Evolutionary conservation across 2,113 vertebrate genomes (phyloP).

Genomic region (Cephalopterus ornatus): DNA sequence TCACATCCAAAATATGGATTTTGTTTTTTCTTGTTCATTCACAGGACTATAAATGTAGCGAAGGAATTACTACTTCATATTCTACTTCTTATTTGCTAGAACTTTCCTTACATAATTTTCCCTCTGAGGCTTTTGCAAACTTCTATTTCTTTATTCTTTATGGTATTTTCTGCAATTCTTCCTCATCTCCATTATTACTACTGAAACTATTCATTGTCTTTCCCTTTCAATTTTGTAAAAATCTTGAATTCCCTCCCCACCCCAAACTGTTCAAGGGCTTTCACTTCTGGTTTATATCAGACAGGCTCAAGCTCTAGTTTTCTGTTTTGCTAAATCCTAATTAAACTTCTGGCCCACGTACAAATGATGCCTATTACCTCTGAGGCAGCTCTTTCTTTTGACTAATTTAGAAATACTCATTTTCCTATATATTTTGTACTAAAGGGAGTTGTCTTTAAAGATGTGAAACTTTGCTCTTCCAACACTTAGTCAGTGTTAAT

Average conservation of each 20-base stretch:
- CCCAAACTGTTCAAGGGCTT: not conserved
- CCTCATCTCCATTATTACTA: not conserved
- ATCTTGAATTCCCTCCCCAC: not conserved
- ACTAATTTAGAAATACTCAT: not conserved
- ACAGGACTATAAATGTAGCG: not conserved
- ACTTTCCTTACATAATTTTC: not conserved
- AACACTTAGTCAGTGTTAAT: not conserved
- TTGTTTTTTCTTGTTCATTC: not conserved
- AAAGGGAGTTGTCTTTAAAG: not conserved
- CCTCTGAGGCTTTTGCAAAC: not conserved
- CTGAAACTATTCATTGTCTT: not conserved
- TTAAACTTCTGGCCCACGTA: not conserved
- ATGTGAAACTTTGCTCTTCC: constrained; percentile 4
- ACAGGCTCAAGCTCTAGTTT: not conserved
- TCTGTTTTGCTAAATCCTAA: constrained; percentile 6
- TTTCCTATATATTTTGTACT: not conserved
- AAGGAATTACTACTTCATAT: not conserved
- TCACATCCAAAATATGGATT: not conserved
- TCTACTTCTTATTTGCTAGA: not conserved
- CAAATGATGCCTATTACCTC: not conserved
- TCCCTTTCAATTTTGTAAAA: not conserved
- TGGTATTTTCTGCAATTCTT: not conserved
- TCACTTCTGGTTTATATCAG: not conserved
- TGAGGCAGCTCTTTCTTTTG: not conserved
- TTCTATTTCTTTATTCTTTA: not conserved